Base-by-base conservation (phyloP, 2,113 vertebrate species). In the Antechinus stuartii region DNA sequence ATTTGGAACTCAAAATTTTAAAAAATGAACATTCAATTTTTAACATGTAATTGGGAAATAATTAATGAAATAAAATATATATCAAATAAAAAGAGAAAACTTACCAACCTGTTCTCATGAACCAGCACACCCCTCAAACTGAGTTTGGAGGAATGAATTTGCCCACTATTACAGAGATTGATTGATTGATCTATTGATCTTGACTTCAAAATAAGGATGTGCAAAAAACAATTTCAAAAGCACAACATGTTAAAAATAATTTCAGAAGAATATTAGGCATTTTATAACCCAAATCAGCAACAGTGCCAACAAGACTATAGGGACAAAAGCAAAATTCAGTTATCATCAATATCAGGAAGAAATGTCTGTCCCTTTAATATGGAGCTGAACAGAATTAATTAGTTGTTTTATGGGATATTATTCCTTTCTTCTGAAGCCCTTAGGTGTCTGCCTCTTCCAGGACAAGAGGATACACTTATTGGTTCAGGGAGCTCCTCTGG, bases 341-440 rank as follows among this genome's bases (percentile, higher is more conserved):
- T 7, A 35, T 57, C 56, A 23, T 2, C 46, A 93, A 89, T 12
- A 16, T 50, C 7, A 2, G 6, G 25, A 50, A 54, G 11, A 27
- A 0, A 0, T 7, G 2, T 22, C 2, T 2, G 23, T 1, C 0
- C 5, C 0, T 26, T 26, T 27, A 47, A 16, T 0, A 0, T 3
- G 56, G 56, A 53, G 0, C 0, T 84, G n/a, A 84, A 0, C 26
- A 54, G 47, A 2, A 61, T 0, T 46, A 49, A 3, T 3, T 35
- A 24, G 16, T 42, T 26, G 4, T 3, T 26, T 0, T 6, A 54
- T 5, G 0, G 55, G 30, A 6, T 0, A 0, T 3, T 14, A 8
- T 89, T 30, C 23, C 10, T 42, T 10, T 35, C 50, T 35, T 53
- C 54, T 14, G 47, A 57, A 55, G 22, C 1, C 0, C 0, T 30